Evolutionary conservation across 2,888 invertebrate species (phyloP).

Genomic region (Diarsia brunnea): DNA sequence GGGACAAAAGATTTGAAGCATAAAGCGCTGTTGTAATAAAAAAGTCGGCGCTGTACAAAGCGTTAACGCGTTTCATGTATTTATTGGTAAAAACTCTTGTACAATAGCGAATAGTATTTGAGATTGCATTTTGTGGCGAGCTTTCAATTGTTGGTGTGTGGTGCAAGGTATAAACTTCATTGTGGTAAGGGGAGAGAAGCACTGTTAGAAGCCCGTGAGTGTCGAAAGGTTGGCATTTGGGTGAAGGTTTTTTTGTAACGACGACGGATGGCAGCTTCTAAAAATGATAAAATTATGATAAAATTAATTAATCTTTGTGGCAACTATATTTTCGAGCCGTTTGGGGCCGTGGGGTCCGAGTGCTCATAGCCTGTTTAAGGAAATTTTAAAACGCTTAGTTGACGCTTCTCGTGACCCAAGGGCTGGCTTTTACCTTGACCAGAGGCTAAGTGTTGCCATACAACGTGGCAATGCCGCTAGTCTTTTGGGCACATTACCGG

Average conservation of each 20-base stretch:
- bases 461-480: too few species aligned
- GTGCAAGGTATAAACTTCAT: slow-evolving; percentile 48
- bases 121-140: slow-evolving; percentile 79
- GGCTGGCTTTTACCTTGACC: too few species aligned
- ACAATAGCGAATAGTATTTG: slow-evolving; percentile 80
- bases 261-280: background rate
- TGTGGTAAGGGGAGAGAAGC: background rate
- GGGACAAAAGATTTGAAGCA: slow-evolving; percentile 45
- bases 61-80: slow-evolving; percentile 74
- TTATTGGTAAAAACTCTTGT: slow-evolving; percentile 70
- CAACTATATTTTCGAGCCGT: too few species aligned
- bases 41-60: slow-evolving; percentile 72
- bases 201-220: too few species aligned
- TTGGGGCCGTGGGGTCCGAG: too few species aligned
- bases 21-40: slow-evolving; percentile 64
- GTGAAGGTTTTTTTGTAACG: background rate
- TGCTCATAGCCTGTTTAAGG: too few species aligned
- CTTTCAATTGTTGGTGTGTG: slow-evolving; percentile 68
- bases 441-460: too few species aligned
- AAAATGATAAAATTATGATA: background rate
- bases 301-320: too few species aligned
- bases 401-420: too few species aligned
- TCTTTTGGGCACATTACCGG: too few species aligned
- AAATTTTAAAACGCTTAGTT: too few species aligned
- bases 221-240: background rate